A percentile compares a stretch with the other conserved stretches of the same genome.
These are phyloP conservation scores for Chelon labrosus DNA, from an alignment of 2,797 vertebrate species.

Conservation along the genomic window DNA sequence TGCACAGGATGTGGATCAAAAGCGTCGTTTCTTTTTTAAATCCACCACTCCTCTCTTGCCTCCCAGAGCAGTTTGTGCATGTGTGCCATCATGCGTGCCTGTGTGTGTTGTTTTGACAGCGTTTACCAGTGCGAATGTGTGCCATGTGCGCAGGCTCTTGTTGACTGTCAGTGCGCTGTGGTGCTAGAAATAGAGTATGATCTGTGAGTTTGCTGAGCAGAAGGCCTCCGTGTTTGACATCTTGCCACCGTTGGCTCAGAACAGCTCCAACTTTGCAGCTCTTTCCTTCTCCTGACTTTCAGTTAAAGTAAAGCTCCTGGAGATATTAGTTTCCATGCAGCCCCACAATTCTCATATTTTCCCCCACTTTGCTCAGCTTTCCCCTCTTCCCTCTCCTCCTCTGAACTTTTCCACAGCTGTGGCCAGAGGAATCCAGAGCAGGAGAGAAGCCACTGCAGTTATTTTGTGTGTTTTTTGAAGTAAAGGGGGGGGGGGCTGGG, in stretches of 20 bases:
- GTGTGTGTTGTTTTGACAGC: conserved; percentile 23
- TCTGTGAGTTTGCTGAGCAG: conserved; percentile 45
- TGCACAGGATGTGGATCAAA: conserved; percentile 14
- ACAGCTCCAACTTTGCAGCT: conserved; percentile 6
- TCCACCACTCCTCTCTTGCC: background rate
- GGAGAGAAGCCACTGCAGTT: conserved; percentile 61
- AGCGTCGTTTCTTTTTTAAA: conserved; percentile 5
- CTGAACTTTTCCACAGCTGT: conserved; percentile 79
- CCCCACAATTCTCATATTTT: conserved; percentile 29
- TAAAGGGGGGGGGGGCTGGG: conserved; percentile 46
- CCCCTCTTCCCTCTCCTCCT: conserved; percentile 33
- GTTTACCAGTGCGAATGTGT: conserved; percentile 59
- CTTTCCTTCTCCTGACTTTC: conserved; percentile 17
- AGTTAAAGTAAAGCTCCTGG: conserved; percentile 21
- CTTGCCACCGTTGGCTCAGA: conserved; percentile 34
- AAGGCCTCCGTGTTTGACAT: conserved; percentile 60
- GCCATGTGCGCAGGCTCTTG: conserved; percentile 60
- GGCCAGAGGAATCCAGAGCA: conserved; percentile 74
- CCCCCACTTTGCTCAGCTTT: conserved; percentile 45
- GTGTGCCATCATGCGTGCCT: background rate
- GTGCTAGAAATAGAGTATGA: conserved; percentile 71
- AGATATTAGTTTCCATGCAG: conserved; percentile 53
- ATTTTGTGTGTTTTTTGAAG: conserved; percentile 41
- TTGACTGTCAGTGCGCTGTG: conserved; percentile 57
- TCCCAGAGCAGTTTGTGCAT: conserved; percentile 2